Evolutionary conservation across 2,797 vertebrate genomes (phyloP).

Genomic region (Enteromius afrohamiltoni): DNA sequence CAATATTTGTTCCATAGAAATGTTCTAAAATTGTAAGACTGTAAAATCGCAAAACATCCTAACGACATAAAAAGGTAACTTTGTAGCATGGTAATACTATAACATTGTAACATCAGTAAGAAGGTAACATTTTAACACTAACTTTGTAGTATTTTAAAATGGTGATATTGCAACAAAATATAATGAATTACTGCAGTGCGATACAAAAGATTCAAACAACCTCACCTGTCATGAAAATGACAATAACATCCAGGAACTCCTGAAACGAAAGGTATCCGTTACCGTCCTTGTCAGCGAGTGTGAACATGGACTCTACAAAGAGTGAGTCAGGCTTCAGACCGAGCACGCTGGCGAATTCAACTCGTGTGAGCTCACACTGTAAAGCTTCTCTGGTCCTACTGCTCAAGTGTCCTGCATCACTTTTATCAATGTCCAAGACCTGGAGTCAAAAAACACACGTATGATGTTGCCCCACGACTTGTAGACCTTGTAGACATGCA

Average conservation of each 20-base stretch:
- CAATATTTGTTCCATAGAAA: no score
- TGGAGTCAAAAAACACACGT: slow-evolving; percentile 59
- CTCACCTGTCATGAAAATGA: slow-evolving; percentile 90
- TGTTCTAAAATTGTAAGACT: background rate
- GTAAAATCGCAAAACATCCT: background rate
- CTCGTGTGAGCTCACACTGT: slow-evolving; percentile 87
- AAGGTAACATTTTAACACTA: background rate
- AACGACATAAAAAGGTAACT: no score
- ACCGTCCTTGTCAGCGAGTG: slow-evolving; percentile 91
- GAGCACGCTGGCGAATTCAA: slow-evolving; percentile 90
- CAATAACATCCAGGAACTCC: slow-evolving; percentile 95
- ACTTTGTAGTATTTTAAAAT: background rate
- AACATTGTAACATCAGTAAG: no score
- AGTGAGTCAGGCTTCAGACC: slow-evolving; percentile 88
- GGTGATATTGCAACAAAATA: background rate
- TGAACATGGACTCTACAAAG: slow-evolving; percentile 97
- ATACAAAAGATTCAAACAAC: background rate
- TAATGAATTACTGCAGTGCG: background rate
- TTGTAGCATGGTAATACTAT: no score
- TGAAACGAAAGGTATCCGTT: slow-evolving; percentile 96
- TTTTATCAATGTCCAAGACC: slow-evolving; percentile 89
- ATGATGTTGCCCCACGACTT: background rate
- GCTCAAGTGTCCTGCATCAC: slow-evolving; percentile 81
- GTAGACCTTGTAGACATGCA: background rate
- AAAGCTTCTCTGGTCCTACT: slow-evolving; percentile 85